These are phyloP conservation scores for Molossus alvarezi DNA, from an alignment of 2,797 vertebrate genomes.

Conservation along the genomic window DNA sequence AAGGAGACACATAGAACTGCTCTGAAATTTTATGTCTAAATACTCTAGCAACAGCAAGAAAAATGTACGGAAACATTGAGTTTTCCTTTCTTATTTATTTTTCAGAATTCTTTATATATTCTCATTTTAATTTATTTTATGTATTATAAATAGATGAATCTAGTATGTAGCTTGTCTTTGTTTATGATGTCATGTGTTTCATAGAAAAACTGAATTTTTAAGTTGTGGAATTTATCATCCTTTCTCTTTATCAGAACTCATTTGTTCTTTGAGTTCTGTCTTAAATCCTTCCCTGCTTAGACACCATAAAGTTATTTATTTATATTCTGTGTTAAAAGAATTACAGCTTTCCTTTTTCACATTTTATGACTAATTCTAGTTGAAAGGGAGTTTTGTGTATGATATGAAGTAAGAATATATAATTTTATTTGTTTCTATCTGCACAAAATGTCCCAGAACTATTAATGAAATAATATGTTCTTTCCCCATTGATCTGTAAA, in stretches of 20 bases:
- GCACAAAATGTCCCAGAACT: neutral
- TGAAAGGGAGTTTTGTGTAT: neutral
- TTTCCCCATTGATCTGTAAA: neutral
- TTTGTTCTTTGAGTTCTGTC: slow-evolving; percentile 22
- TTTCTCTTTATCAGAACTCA: neutral
- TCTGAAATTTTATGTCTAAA: neutral
- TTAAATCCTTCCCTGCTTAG: neutral
- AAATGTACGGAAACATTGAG: neutral
- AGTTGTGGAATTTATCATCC: neutral
- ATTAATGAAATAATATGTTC: neutral
- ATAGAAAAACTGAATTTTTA: slow-evolving; percentile 14
- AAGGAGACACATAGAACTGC: neutral
- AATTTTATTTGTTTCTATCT: neutral
- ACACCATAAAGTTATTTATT: neutral
- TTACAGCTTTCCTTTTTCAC: neutral
- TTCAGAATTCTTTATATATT: neutral
- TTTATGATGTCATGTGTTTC: neutral
- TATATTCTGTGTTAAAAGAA: neutral
- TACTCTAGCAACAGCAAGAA: neutral
- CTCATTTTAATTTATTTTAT: slow-evolving; percentile 42
- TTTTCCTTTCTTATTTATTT: neutral
- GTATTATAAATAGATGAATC: neutral
- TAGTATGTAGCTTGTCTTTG: neutral
- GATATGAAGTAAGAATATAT: neutral
- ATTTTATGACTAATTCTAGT: neutral